These are phyloP conservation scores for Aviceda subcristata DNA, from an alignment of 2,113 vertebrate species.

Conservation along the genomic window DNA sequence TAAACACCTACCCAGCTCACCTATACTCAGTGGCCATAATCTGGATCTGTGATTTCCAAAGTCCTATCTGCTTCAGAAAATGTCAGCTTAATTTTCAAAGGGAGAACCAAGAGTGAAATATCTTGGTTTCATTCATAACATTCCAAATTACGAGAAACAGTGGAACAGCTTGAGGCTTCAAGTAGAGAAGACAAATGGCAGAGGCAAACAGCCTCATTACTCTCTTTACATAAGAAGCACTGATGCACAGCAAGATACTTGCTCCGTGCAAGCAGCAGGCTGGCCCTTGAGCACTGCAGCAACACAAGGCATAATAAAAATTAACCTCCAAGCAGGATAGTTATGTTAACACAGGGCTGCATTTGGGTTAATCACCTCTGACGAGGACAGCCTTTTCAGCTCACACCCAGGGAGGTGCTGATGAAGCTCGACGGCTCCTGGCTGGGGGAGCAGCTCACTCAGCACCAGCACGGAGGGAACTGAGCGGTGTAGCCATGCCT, in stretches of 20 bases:
- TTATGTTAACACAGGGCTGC: not conserved
- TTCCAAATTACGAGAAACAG: not conserved
- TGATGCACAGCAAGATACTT: not conserved
- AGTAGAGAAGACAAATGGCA: not conserved
- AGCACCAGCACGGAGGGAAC: not conserved
- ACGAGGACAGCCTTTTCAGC: not conserved
- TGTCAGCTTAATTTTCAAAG: not conserved
- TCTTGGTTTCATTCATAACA: not conserved
- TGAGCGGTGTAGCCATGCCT: rapidly evolving
- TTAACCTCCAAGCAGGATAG: not conserved
- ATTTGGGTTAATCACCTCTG: constrained; percentile 18
- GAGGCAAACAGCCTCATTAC: not conserved
- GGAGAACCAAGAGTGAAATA: not conserved
- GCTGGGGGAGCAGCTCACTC: not conserved
- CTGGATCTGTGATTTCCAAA: not conserved
- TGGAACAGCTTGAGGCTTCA: not conserved
- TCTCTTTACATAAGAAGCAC: not conserved
- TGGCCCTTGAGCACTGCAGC: not conserved
- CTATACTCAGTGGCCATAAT: not conserved
- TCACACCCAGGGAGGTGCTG: constrained; percentile 25
- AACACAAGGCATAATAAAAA: not conserved
- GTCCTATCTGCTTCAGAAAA: not conserved
- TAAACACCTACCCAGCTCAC: not conserved
- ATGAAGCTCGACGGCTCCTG: not conserved
- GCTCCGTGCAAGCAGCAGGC: not conserved